phyloP scores from a whole-genome alignment of 2,888 invertebrate species.

The Teinopalpus imperialis region DNA sequence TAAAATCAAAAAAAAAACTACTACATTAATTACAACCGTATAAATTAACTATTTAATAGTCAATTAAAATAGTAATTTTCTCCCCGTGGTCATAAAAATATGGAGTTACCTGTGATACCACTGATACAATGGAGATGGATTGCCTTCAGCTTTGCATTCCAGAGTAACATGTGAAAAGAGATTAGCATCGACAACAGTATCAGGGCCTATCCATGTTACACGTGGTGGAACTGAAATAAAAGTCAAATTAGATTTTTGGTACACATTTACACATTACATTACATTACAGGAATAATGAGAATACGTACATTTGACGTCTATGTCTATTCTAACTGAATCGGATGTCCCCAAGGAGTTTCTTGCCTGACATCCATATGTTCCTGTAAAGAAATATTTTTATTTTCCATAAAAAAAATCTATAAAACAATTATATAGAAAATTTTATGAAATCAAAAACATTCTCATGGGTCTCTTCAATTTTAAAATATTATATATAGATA shows the following conservation, averaged over 20 bases:
- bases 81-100: no score
- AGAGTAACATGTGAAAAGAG: conserved; percentile 92
- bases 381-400: conserved; percentile 77
- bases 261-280: no score
- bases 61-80: no score
- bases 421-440: no score
- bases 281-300: conserved; percentile 35
- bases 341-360: conserved; percentile 92
- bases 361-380: conserved; percentile 92
- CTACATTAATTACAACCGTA: no score
- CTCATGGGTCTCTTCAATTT: no score
- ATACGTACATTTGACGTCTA: conserved; percentile 94
- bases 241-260: no score
- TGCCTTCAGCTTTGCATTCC: conserved; percentile 93
- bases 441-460: no score
- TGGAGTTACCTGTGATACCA: conserved; percentile 91
- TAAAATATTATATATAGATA: no score
- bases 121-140: conserved; percentile 91
- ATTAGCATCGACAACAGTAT: conserved; percentile 89
- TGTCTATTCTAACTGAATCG: conserved; percentile 90
- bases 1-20: no score
- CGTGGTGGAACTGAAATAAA: conserved; percentile 87
- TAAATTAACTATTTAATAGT: no score
- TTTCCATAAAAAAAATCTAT: no score
- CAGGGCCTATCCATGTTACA: conserved; percentile 91